Conservation (phyloP, 1,140 invertebrate genomes). For the Lordiphosa stackelbergi region DNA sequence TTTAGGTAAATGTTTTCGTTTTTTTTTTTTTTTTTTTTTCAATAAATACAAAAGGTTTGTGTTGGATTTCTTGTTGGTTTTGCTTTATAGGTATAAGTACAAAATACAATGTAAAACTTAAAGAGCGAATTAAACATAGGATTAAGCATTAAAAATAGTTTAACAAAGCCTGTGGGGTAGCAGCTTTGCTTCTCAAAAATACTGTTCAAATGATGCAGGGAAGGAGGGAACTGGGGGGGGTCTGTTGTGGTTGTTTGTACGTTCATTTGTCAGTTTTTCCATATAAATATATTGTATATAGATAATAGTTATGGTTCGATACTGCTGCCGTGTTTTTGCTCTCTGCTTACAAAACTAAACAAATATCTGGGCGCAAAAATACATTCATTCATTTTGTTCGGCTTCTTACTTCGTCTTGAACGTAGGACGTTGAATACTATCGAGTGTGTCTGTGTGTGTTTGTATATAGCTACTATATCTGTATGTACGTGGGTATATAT, state of each 20-base stretch:
- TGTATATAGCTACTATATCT: constrained; percentile 24
- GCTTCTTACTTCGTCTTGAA: constrained; percentile 9
- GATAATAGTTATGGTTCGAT: constrained; percentile 41
- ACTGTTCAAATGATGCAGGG: constrained; percentile 48
- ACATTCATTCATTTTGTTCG: constrained; percentile 28
- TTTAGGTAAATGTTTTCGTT: constrained; percentile 23
- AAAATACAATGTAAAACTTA: constrained; percentile 69
- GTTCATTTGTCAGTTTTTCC: constrained; percentile 3
- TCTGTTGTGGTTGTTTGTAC: constrained; percentile 31
- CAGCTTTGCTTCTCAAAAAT: constrained; percentile 63
- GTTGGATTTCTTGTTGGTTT: constrained; percentile 16
- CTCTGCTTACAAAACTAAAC: constrained; percentile 39
- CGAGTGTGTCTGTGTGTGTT: constrained; percentile 12
- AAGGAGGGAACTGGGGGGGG: too few species aligned
- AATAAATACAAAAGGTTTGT: constrained; percentile 41
- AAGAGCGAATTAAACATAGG: constrained; percentile 39
- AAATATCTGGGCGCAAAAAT: constrained; percentile 28
- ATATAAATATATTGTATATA: constrained; percentile 18
- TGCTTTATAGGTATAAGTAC: constrained; percentile 54
- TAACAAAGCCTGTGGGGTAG: constrained; percentile 11
- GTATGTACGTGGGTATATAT: constrained; percentile 24
- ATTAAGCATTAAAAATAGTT: background rate
- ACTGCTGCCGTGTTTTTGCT: constrained; percentile 9
- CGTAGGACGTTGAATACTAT: constrained; percentile 56
- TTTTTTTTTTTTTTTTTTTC: constrained; percentile 46